phyloP scores from a whole-genome alignment of 1,140 invertebrate species.

The Nephotettix cincticeps region DNA sequence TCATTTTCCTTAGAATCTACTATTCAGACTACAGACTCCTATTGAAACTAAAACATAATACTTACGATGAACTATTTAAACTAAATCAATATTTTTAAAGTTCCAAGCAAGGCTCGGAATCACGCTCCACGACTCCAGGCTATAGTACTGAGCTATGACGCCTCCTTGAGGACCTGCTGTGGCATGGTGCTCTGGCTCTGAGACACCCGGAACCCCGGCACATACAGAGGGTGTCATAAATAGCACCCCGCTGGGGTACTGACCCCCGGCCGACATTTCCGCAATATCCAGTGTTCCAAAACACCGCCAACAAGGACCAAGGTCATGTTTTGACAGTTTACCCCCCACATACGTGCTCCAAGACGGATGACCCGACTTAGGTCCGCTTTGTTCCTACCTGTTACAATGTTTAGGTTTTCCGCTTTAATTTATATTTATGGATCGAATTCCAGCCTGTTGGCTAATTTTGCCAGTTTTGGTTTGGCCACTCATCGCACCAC shows the following conservation, averaged over 20 bases:
- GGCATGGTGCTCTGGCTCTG: no score
- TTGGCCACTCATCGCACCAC: not conserved
- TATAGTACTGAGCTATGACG: no score
- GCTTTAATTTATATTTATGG: slow-evolving; percentile 23
- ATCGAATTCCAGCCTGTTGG: not conserved
- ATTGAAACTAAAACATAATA: no score
- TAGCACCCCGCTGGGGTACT: not conserved
- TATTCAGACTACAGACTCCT: no score
- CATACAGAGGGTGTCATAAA: not conserved
- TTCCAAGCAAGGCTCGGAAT: no score
- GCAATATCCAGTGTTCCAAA: slow-evolving; percentile 3
- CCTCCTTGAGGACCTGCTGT: no score
- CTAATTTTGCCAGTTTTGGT: slow-evolving; percentile 6
- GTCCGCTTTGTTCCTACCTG: not conserved
- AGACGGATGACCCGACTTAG: slow-evolving; percentile 13
- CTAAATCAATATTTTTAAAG: no score
- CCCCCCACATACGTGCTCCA: slow-evolving; percentile 3
- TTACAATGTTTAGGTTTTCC: slow-evolving; percentile 10
- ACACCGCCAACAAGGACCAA: slow-evolving; percentile 18
- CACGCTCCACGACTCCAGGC: no score
- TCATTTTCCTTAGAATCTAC: no score
- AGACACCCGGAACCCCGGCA: not conserved
- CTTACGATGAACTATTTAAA: no score
- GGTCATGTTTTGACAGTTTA: slow-evolving; percentile 31
- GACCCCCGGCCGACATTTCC: not conserved